These are phyloP conservation scores for Notarius lentiginosus DNA, from an alignment of 2,113 vertebrate genomes.

Conservation along the genomic window DNA sequence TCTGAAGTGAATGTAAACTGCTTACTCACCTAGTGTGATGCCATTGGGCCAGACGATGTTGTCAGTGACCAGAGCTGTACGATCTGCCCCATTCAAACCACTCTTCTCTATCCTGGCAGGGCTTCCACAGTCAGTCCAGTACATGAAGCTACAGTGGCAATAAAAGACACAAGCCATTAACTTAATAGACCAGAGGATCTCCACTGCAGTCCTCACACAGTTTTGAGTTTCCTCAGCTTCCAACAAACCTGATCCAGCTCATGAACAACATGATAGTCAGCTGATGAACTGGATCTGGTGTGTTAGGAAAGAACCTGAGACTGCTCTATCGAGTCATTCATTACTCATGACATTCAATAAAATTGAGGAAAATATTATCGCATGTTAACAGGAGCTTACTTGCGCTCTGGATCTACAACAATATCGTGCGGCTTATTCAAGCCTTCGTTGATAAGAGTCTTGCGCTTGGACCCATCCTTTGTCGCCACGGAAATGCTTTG, in stretches of 20 bases:
- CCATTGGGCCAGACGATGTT: slow-evolving; percentile 85
- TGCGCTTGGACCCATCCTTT: slow-evolving; percentile 75
- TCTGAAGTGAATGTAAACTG: neutral
- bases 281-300: neutral
- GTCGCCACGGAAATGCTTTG: slow-evolving; percentile 81
- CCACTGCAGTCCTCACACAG: neutral
- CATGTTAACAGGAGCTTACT: slow-evolving; percentile 59
- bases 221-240: neutral
- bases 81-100: slow-evolving; percentile 81
- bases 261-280: neutral
- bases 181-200: neutral
- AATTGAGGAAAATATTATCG: neutral
- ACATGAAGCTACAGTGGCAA: slow-evolving; percentile 79
- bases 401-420: slow-evolving; percentile 76
- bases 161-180: neutral
- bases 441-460: slow-evolving; percentile 71
- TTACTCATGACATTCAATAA: neutral
- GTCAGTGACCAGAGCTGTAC: slow-evolving; percentile 75
- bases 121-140: slow-evolving; percentile 87
- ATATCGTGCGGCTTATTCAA: slow-evolving; percentile 80
- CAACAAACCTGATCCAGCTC: slow-evolving; percentile 13
- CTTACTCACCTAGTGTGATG: slow-evolving; percentile 80
- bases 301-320: neutral
- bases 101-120: slow-evolving; percentile 83
- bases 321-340: neutral